A percentile compares a stretch with the other conserved stretches of the same genome.
phyloP scores from a whole-genome alignment of 2,888 invertebrate genomes.

The Melipona beecheii region DNA sequence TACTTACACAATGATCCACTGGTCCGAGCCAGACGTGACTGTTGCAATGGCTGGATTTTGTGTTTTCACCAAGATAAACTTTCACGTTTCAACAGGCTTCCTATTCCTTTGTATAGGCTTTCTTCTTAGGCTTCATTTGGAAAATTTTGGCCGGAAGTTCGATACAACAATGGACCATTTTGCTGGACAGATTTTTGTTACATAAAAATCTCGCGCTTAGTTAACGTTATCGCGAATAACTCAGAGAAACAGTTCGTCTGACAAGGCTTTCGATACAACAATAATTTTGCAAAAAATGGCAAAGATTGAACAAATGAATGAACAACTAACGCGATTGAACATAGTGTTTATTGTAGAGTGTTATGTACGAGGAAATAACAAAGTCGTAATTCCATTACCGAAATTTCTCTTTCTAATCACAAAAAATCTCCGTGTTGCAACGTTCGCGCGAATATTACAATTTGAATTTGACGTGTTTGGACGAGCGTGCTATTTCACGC shows the following conservation, averaged over 20 bases:
- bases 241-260: neutral
- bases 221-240: neutral
- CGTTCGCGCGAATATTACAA: neutral
- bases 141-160: slow-evolving; percentile 25
- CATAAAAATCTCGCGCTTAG: neutral
- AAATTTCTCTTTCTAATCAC: slow-evolving; percentile 29
- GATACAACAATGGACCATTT: slow-evolving; percentile 17
- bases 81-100: slow-evolving; percentile 42
- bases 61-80: slow-evolving; percentile 44
- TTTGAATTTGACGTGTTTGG: neutral
- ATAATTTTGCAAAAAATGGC: neutral
- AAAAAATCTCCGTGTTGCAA: neutral
- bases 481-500: neutral
- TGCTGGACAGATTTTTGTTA: slow-evolving; percentile 20
- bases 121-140: slow-evolving; percentile 46
- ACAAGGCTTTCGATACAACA: neutral
- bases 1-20: slow-evolving; percentile 6
- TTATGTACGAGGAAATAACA: slow-evolving; percentile 49
- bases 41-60: slow-evolving; percentile 49
- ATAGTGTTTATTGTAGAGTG: slow-evolving; percentile 38
- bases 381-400: slow-evolving; percentile 59
- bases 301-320: slow-evolving; percentile 38
- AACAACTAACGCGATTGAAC: slow-evolving; percentile 25
- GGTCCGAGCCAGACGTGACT: slow-evolving; percentile 35
- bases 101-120: slow-evolving; percentile 35